Percentiles rank a stretch among this genome's conserved stretches.
phyloP scores from a whole-genome alignment of 1,140 invertebrate species.

The Drosophila truncata region DNA sequence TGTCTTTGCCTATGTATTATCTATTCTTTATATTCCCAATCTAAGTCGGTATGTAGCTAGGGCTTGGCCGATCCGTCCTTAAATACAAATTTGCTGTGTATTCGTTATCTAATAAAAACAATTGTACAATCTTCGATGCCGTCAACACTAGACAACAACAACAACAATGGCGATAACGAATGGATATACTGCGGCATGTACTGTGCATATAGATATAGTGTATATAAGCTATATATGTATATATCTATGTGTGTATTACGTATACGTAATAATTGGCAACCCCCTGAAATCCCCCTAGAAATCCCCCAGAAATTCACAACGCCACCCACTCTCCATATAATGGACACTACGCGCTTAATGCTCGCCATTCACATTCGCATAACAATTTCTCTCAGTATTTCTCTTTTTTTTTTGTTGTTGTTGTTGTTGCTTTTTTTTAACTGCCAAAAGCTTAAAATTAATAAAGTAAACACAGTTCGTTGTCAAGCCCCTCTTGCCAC shows the following conservation, averaged over 20 bases:
- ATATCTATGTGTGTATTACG: not conserved
- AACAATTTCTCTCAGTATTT: constrained; percentile 62
- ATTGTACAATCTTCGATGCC: constrained; percentile 64
- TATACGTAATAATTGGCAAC: constrained; percentile 21
- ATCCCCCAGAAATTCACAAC: constrained; percentile 4
- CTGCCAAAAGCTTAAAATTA: constrained; percentile 81
- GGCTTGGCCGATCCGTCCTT: constrained; percentile 26
- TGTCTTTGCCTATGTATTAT: not conserved
- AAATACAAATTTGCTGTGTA: constrained; percentile 55
- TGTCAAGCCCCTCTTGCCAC: constrained; percentile 18
- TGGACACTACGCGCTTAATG: constrained; percentile 65
- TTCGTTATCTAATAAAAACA: constrained; percentile 75
- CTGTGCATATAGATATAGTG: constrained; percentile 37
- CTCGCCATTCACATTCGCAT: constrained; percentile 69
- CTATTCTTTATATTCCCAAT: constrained; percentile 10
- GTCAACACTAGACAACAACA: constrained; percentile 24
- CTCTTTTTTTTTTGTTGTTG: constrained; percentile 22
- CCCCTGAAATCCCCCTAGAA: not conserved
- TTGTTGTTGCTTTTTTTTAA: constrained; percentile 59
- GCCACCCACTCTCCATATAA: constrained; percentile 36
- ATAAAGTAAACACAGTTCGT: constrained; percentile 78
- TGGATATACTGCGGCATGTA: constrained; percentile 36
- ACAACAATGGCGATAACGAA: constrained; percentile 37
- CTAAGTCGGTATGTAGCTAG: not conserved
- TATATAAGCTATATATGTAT: too few relatives aligned